Percentiles rank a stretch among this genome's conserved stretches.
These are phyloP conservation scores for Rutilus rutilus DNA, from an alignment of 2,113 vertebrate genomes.

Conservation along the genomic window DNA sequence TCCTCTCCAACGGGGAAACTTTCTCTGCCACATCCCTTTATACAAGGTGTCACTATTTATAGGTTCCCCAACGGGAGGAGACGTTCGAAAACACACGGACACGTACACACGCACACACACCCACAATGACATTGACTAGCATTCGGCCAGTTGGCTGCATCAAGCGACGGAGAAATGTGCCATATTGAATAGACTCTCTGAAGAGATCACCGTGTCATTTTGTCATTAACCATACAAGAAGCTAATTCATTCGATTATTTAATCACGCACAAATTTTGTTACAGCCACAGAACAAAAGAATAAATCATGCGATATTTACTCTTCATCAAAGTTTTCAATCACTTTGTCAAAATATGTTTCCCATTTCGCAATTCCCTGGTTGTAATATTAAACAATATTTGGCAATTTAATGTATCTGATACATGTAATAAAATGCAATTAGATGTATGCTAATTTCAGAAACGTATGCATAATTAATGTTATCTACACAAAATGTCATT, in stretches of 20 bases:
- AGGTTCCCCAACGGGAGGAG: conserved; percentile 52
- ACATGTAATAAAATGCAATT: conserved; percentile 71
- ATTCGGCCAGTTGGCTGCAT: conserved; percentile 28
- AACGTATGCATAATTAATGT: conserved; percentile 79
- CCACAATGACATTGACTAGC: conserved; percentile 34
- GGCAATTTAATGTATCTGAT: conserved; percentile 65
- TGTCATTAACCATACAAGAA: conserved; percentile 55
- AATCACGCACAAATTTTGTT: background rate
- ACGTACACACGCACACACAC: conserved; percentile 48
- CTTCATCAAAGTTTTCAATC: conserved; percentile 2
- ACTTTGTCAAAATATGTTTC: background rate
- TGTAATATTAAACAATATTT: conserved; percentile 61
- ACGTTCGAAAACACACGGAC: conserved; percentile 42
- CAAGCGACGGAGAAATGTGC: conserved; percentile 32
- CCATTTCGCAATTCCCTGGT: background rate
- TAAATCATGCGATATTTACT: background rate
- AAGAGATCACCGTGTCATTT: conserved; percentile 56
- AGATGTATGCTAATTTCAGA: conserved; percentile 72
- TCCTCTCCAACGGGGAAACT: conserved; percentile 55
- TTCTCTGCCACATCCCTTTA: conserved; percentile 58
- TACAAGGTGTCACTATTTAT: conserved; percentile 55
- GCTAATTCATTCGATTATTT: conserved; percentile 8
- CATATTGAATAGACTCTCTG: conserved; percentile 17
- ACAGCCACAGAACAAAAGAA: background rate
- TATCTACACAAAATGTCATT: conserved; percentile 78